phyloP scores from a whole-genome alignment of 30 jellyfish, hydroid and myxozoan genomes.

The Cassiopea andromeda region DNA sequence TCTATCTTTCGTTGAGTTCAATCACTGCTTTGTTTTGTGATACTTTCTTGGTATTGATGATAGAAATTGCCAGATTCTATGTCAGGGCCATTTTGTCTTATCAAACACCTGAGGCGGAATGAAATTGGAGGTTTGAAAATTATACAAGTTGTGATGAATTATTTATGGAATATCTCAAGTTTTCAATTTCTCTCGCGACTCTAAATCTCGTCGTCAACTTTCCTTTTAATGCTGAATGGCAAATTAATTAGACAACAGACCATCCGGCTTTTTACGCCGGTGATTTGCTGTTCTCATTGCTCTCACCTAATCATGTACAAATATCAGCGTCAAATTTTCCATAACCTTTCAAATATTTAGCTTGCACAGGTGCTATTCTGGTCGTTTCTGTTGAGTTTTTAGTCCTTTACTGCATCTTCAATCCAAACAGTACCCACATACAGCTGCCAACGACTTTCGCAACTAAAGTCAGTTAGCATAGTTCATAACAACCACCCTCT shows the following conservation, averaged over 20 bases:
- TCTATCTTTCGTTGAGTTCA: background rate
- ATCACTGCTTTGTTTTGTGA: background rate
- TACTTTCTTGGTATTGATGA: background rate
- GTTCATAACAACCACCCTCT: no score
- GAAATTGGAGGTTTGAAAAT: background rate
- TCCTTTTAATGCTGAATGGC: background rate
- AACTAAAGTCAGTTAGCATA: background rate
- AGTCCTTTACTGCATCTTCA: background rate
- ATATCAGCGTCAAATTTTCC: background rate
- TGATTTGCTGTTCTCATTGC: background rate
- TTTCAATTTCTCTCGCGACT: background rate
- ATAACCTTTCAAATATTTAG: constrained; percentile 32
- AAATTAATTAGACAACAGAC: background rate
- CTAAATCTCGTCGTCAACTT: background rate
- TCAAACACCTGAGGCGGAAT: background rate
- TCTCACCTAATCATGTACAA: constrained; percentile 11
- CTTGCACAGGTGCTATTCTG: constrained; percentile 29
- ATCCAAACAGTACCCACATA: background rate
- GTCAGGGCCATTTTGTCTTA: background rate
- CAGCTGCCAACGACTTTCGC: background rate
- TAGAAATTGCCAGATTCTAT: background rate
- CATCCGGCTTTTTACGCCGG: background rate
- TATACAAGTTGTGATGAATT: background rate
- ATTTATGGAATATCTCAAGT: background rate
- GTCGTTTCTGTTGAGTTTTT: background rate